A percentile compares a stretch with the other conserved stretches of the same genome.
Conservation (phyloP, 2,888 invertebrate species). For the Agrotis segetum region DNA sequence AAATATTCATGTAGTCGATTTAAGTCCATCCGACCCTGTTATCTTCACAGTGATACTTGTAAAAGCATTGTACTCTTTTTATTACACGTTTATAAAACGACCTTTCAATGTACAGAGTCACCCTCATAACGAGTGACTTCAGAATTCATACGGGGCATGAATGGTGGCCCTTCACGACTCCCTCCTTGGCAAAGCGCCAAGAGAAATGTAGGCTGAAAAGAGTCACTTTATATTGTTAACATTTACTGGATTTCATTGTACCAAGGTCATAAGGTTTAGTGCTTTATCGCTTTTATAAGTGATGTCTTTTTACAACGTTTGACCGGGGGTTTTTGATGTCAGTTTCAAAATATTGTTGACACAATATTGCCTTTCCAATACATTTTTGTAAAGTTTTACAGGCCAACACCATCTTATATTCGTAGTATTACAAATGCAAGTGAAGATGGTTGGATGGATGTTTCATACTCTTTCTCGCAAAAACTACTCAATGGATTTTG, state of each 20-base stretch:
- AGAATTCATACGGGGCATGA: constrained; percentile 65
- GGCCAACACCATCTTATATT: too few relatives aligned
- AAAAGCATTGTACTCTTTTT: neutral
- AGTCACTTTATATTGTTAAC: constrained; percentile 68
- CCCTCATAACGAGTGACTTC: constrained; percentile 57
- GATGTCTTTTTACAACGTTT: constrained; percentile 28
- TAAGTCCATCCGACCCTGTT: too few relatives aligned
- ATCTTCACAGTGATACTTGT: too few relatives aligned
- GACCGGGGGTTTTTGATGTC: neutral
- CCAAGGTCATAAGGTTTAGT: constrained; percentile 53
- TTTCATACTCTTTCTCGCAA: too few relatives aligned
- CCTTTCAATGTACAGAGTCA: constrained; percentile 7
- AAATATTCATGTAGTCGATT: too few relatives aligned
- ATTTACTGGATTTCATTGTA: constrained; percentile 62
- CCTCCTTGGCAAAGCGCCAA: constrained; percentile 75
- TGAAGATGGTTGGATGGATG: too few relatives aligned
- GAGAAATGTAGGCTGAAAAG: constrained; percentile 75
- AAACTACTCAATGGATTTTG: too few relatives aligned
- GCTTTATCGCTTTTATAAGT: constrained; percentile 41
- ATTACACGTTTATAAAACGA: constrained; percentile 2
- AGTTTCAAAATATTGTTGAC: neutral
- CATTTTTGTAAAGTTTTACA: too few relatives aligned
- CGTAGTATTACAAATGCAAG: too few relatives aligned
- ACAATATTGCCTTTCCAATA: too few relatives aligned
- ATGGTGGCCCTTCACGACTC: constrained; percentile 65